Conservation (phyloP, 2,888 invertebrate species). For the Lingula anatina region DNA sequence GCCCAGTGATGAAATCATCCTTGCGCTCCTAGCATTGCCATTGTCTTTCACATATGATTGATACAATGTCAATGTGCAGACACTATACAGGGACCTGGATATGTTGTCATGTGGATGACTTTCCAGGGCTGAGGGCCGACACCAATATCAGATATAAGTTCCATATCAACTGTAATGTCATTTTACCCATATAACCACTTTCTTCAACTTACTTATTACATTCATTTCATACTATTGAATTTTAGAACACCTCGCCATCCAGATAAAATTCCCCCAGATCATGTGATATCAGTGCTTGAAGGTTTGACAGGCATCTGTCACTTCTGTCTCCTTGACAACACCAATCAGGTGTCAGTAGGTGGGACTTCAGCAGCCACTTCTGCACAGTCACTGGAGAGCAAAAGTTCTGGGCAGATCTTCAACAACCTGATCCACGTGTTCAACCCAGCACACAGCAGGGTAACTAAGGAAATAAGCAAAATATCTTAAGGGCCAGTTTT, state of each 20-base stretch:
- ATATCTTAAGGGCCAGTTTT: too few species aligned
- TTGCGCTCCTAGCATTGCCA: constrained; percentile 16
- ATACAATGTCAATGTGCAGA: not conserved
- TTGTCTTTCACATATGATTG: not conserved
- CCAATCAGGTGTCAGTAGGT: constrained; percentile 41
- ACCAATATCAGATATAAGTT: too few species aligned
- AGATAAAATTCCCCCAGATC: constrained; percentile 63
- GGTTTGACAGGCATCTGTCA: constrained; percentile 74
- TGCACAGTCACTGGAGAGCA: constrained; percentile 47
- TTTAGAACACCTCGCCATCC: too few species aligned
- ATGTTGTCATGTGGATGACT: constrained; percentile 11
- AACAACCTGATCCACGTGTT: constrained; percentile 78
- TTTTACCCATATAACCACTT: too few species aligned
- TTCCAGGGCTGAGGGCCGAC: constrained; percentile 13
- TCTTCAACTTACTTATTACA: too few species aligned
- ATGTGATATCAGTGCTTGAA: constrained; percentile 72
- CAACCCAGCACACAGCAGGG: constrained; percentile 58
- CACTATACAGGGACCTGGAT: constrained; percentile 8
- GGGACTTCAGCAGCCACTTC: constrained; percentile 54
- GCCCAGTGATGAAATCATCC: constrained; percentile 17
- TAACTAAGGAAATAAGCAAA: too few species aligned
- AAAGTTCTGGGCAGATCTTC: constrained; percentile 64
- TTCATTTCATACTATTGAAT: too few species aligned
- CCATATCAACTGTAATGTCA: too few species aligned
- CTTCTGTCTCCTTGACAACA: constrained; percentile 68